Base-by-base conservation (phyloP, 2,888 invertebrate species). In the Chydorus sphaericus region DNA sequence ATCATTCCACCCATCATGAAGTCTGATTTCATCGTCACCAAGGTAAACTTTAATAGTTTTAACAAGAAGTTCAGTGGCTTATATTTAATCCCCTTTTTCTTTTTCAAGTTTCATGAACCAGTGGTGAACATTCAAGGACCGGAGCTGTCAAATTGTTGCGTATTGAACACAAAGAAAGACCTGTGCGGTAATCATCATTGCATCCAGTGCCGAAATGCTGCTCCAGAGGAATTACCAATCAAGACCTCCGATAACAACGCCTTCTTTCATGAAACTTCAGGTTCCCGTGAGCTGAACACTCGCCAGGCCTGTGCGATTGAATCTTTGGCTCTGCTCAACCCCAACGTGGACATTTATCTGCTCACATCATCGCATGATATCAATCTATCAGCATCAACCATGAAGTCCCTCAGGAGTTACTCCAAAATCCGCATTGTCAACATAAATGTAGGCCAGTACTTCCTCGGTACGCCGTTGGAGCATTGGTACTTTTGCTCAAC, bases 281-380 rank as follows among this genome's bases (percentile, higher is more conserved):
- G 31, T 8, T 14, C 30, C n/a, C 28, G 33, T 20, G 23, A 11
- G 1, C 31, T 54, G 4, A 14, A 39, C 7, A 0, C 76, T 0
- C 70, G 82, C 18, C 79, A 83, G 64, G 79, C 80, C 0, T 83
- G 82, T 65, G 78, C 81, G 0, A 74, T 82, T 0, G 83, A 83
- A 68, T 81, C 82, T 0, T 81, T 82, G 0, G 79, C 82, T 0
- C 69, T 68, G 59, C 69, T 76, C 62, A 80, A 83, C 63, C 79
- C 79, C 0, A 66, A 71, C 36, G 72, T 71, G 64, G 72, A 74
- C 44, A 70, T 82, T 1, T 76, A 78, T 60, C 66, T 81, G 0
- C 61, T 81, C 8, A 77, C 75, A 60, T 67, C 74, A 0, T 74
- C 75, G 7, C 74, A 76, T 0, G 64, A 69, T 26, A 30, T 39